Evolutionary conservation across 2,797 vertebrate genomes (phyloP), one percentile per base, ranked within the genome.

Genomic region (Galaxias olidus): DNA sequence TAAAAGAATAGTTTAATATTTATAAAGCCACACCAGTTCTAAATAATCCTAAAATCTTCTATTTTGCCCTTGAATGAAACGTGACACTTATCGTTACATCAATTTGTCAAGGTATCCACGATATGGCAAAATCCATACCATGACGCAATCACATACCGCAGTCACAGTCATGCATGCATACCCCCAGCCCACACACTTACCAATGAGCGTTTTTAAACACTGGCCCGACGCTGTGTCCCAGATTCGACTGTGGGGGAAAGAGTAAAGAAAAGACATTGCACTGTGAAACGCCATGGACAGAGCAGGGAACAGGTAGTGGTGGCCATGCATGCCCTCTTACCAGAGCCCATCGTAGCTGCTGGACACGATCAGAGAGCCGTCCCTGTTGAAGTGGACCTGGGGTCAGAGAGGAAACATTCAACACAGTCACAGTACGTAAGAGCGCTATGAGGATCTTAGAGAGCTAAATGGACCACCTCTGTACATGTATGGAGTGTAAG

Each of bases 141-240:
- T n/a, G n/a, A n/a, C n/a, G 30, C 30, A 30, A 2, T 3, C 30
- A 3, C 30, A 30, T 30, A 30, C 30, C 30, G 30, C 3, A 30
- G 6, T 30, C 30, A 30, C 30, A 3, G 30, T 30, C 30, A 30
- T 6, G 6, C 30, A 30, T 30, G 30, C 6, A 30, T 30, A 30
- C 30, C 30, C 30, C 20, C 8, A 12, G 0, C n/a, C 14, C 2
- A 55, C n/a, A n/a, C n/a, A 43, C 93, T 95, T 84, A 99, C 98
- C 98, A 11, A 99, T 99, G 74, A 99, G 93, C 0, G 98, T 99
- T 94, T 99, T 99, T 88, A 99, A 91, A 89, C 98, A 99, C 92
- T 99, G 98, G 3, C 98, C 98, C 0, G 97, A 99, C 1, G 98
- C 98, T 0, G 97, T 99, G 86, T 99, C 98, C 98, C 97, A 99